Evolutionary conservation across 2,888 invertebrate genomes (phyloP), one percentile per base, ranked within the genome.

Genomic region (Lobophora halterata): DNA sequence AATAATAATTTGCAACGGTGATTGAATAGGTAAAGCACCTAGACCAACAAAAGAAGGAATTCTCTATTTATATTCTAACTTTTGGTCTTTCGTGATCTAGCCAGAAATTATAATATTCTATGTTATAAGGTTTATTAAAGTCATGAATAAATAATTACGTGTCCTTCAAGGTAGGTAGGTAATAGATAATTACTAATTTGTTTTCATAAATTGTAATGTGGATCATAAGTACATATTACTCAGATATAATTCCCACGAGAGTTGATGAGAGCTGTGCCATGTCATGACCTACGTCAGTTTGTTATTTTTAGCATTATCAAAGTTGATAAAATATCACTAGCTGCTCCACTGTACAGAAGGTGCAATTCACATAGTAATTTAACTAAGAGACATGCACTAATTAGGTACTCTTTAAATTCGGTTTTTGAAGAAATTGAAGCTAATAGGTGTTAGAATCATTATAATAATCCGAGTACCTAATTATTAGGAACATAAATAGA

Each of bases 291-390:
- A 65, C 64, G 67, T 69, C 65, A 61, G 58, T 57, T 62, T 56
- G 65, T 67, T 77, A 79, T 77, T 74, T 73, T 77, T 82, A 83
- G 80, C 74, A 71, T 37, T 75, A 79, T 76, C 74, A 71, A 64
- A 65, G 65, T 61, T 66, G 80, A 80, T 80, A 79, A 73, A 67
- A 64, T 56, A 59, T 56, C 55, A 54, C 53, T 54, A 53, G 50
- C 51, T 58, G 48, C 35, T 49, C 56, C 44, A 50, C 43, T 52
- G 48, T 42, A 42, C 40, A 42, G 58, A 68, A 67, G 65, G 67
- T 71, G 69, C 63, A 33, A 36, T 65, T 49, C 55, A 50, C 55
- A 55, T 57, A 58, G 7, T 16, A 20, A 20, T 11, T 1, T 5
- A 21, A 20, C 5, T n/a, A n/a, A n/a, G n/a, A n/a, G n/a, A n/a